Conservation (phyloP, 2,797 vertebrate genomes). For the Tapirus indicus region DNA sequence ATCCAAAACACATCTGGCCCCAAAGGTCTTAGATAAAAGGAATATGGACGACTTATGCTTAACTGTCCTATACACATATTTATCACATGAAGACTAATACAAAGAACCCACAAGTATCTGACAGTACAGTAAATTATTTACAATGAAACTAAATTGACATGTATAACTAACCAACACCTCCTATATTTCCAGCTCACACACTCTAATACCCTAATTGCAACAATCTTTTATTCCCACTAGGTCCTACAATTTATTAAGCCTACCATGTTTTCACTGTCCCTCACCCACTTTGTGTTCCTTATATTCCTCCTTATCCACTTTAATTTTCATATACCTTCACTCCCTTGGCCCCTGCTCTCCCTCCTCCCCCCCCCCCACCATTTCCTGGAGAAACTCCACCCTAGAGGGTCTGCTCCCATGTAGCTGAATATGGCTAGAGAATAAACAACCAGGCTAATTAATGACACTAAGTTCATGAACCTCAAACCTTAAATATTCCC, state of each 20-base stretch:
- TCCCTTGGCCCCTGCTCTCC: background rate
- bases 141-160: background rate
- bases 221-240: background rate
- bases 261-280: background rate
- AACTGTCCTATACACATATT: background rate
- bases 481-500: background rate
- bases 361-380: background rate
- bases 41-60: background rate
- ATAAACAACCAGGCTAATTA: background rate
- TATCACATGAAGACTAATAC: background rate
- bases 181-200: background rate
- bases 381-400: background rate
- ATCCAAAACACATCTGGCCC: background rate
- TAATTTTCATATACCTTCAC: conserved; percentile 17
- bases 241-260: background rate
- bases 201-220: background rate
- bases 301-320: background rate
- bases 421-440: background rate
- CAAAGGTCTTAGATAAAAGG: background rate
- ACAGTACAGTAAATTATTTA: background rate
- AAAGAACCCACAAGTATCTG: background rate
- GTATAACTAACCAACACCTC: background rate
- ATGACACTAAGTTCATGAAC: background rate
- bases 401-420: background rate
- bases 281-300: background rate